Percentiles rank a stretch among this genome's conserved stretches.
These are phyloP conservation scores for Syndactyla subalaris DNA, from an alignment of 2,797 vertebrate genomes.

Conservation along the genomic window DNA sequence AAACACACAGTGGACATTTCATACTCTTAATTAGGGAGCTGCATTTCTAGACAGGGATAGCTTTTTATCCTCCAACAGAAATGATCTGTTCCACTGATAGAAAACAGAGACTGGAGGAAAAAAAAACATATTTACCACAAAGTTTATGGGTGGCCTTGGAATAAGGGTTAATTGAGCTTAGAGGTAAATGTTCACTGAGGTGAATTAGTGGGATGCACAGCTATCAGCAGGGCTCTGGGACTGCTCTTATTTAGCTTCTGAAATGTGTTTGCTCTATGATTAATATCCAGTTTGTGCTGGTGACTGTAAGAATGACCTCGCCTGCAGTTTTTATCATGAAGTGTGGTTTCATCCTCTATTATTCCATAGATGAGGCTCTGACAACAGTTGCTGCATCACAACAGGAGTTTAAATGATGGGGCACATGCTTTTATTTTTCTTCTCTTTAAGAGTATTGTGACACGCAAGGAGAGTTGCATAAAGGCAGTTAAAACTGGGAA, in stretches of 20 bases:
- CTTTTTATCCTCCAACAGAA: constrained; percentile 62
- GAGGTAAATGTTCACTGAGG: constrained; percentile 75
- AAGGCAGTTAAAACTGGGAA: constrained; percentile 22
- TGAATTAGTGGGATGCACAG: constrained; percentile 75
- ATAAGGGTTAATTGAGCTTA: constrained; percentile 82
- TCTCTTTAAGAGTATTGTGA: constrained; percentile 26
- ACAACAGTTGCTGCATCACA: constrained; percentile 16
- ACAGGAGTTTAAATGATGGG: constrained; percentile 49
- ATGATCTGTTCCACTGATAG: constrained; percentile 72
- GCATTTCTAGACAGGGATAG: constrained; percentile 64
- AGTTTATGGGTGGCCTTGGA: constrained; percentile 79
- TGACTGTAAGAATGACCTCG: constrained; percentile 57
- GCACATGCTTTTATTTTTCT: constrained; percentile 12
- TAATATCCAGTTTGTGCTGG: constrained; percentile 72
- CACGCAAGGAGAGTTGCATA: neutral
- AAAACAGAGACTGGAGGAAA: constrained; percentile 56
- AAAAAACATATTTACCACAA: constrained; percentile 69
- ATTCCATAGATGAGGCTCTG: constrained; percentile 57
- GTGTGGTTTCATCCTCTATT: constrained; percentile 45
- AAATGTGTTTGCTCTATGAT: constrained; percentile 72
- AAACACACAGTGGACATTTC: neutral
- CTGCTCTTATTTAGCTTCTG: constrained; percentile 71
- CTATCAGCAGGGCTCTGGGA: constrained; percentile 71
- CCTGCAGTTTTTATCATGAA: constrained; percentile 64
- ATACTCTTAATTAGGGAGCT: constrained; percentile 61